phyloP scores from a whole-genome alignment of 1,140 invertebrate genomes.

The Papilio polytes region DNA sequence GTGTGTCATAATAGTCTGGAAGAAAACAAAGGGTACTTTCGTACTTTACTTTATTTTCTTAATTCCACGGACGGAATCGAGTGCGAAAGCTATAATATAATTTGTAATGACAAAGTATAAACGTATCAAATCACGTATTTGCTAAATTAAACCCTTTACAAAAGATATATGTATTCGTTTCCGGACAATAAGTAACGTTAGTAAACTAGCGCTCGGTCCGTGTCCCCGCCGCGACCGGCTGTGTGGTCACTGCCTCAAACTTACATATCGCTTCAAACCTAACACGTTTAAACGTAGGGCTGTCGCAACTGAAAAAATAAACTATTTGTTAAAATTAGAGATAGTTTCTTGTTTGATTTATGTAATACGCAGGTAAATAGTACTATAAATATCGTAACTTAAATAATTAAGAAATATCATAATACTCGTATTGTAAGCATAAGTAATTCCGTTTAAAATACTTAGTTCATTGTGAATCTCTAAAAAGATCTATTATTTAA shows the following conservation, averaged over 20 bases:
- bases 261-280: slow-evolving; percentile 79
- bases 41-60: no score
- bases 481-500: neutral
- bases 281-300: slow-evolving; percentile 63
- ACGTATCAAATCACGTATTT: no score
- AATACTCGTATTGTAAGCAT: neutral
- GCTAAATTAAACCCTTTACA: neutral
- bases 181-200: slow-evolving; percentile 18
- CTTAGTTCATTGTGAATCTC: neutral
- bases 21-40: no score
- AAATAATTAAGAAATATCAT: neutral
- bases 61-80: no score
- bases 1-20: no score
- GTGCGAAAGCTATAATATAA: no score
- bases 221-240: slow-evolving; percentile 54
- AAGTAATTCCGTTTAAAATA: neutral
- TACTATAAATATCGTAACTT: no score
- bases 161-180: neutral
- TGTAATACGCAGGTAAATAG: no score
- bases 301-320: slow-evolving; percentile 46
- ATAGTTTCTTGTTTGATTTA: neutral
- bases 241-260: slow-evolving; percentile 81
- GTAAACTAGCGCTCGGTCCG: slow-evolving; percentile 49
- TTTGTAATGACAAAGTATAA: no score
- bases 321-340: neutral